phyloP scores from a whole-genome alignment of 2,888 invertebrate genomes.

The Spodoptera littoralis region DNA sequence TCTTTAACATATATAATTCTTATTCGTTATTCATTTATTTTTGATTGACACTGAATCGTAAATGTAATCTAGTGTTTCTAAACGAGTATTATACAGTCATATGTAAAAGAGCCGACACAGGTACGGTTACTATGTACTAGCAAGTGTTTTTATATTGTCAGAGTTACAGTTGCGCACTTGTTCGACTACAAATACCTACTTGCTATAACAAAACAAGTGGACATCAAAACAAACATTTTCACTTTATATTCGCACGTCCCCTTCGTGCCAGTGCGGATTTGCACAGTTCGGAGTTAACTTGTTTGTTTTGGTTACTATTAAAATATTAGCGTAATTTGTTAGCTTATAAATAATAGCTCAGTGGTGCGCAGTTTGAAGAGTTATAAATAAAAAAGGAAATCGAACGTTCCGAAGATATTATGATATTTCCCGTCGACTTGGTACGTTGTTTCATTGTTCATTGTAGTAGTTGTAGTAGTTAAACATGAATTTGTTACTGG shows the following conservation, averaged over 20 bases:
- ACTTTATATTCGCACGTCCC: conserved; percentile 50
- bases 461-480: conserved; percentile 20
- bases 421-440: conserved; percentile 63
- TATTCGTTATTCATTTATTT: too few relatives aligned
- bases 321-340: conserved; percentile 33
- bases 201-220: conserved; percentile 44
- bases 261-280: conserved; percentile 16
- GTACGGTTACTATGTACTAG: neutral
- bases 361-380: conserved; percentile 55
- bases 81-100: conserved; percentile 47
- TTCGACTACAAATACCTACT: conserved; percentile 12
- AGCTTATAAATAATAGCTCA: neutral
- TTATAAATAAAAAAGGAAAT: conserved; percentile 30
- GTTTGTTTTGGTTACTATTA: conserved; percentile 22
- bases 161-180: conserved; percentile 40
- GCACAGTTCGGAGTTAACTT: conserved; percentile 43
- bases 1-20: too few relatives aligned
- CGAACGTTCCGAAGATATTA: conserved; percentile 33
- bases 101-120: neutral
- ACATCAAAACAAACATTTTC: conserved; percentile 59
- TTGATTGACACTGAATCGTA: too few relatives aligned
- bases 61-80: conserved; percentile 12
- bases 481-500: conserved; percentile 19
- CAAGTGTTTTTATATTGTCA: conserved; percentile 21
- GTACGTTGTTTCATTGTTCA: conserved; percentile 40